These are phyloP conservation scores for Pitangus sulphuratus DNA, from an alignment of 2,797 vertebrate genomes.

Conservation along the genomic window DNA sequence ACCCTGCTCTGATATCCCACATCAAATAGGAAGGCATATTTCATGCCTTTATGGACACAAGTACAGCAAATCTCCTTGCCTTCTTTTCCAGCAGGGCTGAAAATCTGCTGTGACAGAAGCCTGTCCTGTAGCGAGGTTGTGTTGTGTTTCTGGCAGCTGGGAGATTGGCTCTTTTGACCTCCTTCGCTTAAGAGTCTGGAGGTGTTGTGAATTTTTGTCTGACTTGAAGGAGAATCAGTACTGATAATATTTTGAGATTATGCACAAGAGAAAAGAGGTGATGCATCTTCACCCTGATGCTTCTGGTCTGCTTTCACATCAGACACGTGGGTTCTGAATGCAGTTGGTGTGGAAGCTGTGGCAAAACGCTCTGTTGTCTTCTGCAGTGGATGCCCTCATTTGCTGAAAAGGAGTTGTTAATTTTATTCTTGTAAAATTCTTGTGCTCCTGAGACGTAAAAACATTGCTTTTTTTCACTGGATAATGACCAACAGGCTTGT, in stretches of 20 bases:
- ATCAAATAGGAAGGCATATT: not conserved
- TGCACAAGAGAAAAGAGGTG: not conserved
- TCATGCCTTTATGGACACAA: not conserved
- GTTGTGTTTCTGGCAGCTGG: not conserved
- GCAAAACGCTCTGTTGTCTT: not conserved
- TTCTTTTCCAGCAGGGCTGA: not conserved
- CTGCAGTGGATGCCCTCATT: not conserved
- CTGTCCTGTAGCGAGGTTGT: not conserved
- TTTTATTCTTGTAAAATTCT: not conserved
- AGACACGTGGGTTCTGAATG: fast-evolving
- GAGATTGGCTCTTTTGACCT: not conserved
- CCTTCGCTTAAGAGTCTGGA: not conserved
- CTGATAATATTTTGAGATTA: not conserved
- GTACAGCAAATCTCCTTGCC: not conserved
- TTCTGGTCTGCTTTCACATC: not conserved
- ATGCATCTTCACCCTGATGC: not conserved
- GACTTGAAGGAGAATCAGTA: not conserved
- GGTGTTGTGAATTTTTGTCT: not conserved
- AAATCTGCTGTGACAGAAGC: not conserved
- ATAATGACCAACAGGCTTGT: not conserved
- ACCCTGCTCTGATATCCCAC: not conserved
- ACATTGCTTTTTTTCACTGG: not conserved
- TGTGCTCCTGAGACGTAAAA: not conserved
- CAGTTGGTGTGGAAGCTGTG: not conserved
- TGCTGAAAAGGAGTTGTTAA: not conserved